phyloP scores from a whole-genome alignment of 2,888 invertebrate genomes.

The Diloba caeruleocephala region DNA sequence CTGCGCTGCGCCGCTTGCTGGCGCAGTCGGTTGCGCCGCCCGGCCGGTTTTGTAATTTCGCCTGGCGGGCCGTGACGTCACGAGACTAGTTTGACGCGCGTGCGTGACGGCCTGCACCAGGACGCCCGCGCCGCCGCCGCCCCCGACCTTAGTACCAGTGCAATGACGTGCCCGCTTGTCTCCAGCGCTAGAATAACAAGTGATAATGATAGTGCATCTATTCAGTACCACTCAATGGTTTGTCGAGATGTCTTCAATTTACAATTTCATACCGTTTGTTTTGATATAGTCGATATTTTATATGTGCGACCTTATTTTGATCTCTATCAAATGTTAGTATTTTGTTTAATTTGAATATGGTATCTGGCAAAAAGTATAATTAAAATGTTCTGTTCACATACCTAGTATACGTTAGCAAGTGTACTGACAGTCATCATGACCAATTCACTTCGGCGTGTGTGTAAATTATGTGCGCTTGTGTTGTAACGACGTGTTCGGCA shows the following conservation, averaged over 20 bases:
- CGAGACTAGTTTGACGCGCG: constrained; percentile 86
- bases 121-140: constrained; percentile 81
- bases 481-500: constrained; percentile 72
- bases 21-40: constrained; percentile 74
- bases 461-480: constrained; percentile 75
- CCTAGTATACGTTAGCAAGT: constrained; percentile 48
- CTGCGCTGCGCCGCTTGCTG: constrained; percentile 80
- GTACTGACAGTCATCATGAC: constrained; percentile 56
- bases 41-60: constrained; percentile 87
- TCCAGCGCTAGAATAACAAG: constrained; percentile 57
- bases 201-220: constrained; percentile 51
- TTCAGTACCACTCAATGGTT: constrained; percentile 28
- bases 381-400: constrained; percentile 54
- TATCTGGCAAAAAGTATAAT: constrained; percentile 12
- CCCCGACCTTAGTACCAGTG: constrained; percentile 83
- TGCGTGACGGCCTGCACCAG: constrained; percentile 85
- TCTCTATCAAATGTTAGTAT: constrained; percentile 2
- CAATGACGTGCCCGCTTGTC: constrained; percentile 83
- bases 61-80: constrained; percentile 87
- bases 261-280: constrained; percentile 12
- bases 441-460: constrained; percentile 67
- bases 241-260: constrained; percentile 23
- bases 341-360: constrained; percentile 14
- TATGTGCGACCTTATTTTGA: constrained; percentile 13
- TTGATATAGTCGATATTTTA: constrained; percentile 24